phyloP scores from a whole-genome alignment of 2,113 vertebrate species.

The Thymallus thymallus region DNA sequence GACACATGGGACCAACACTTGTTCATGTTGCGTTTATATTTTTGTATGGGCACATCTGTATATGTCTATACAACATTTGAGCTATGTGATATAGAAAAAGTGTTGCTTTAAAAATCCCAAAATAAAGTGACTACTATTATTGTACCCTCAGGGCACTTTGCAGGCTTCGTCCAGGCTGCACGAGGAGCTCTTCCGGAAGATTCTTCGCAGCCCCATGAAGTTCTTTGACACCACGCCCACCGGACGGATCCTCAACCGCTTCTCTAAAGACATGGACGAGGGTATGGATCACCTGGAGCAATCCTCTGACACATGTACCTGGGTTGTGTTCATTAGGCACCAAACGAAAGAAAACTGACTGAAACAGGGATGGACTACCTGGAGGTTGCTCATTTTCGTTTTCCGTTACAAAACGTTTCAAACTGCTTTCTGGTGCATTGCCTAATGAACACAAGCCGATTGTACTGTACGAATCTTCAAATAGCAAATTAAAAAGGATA shows the following conservation, averaged over 20 bases:
- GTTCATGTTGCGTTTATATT: no score
- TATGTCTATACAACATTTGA: neutral
- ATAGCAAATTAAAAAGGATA: no score
- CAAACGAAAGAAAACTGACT: no score
- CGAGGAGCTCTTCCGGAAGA: conserved; percentile 84
- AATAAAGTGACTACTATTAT: neutral
- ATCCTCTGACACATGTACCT: neutral
- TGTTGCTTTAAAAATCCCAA: neutral
- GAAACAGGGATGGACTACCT: no score
- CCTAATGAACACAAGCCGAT: no score
- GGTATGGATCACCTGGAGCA: conserved; percentile 62
- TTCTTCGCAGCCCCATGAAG: conserved; percentile 93
- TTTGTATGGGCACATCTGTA: no score
- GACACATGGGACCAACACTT: no score
- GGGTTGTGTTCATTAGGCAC: no score
- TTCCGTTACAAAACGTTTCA: neutral
- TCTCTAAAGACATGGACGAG: conserved; percentile 96
- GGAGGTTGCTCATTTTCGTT: no score
- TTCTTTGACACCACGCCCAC: conserved; percentile 90
- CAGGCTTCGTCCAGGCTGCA: conserved; percentile 88
- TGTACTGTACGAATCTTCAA: no score
- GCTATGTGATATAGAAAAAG: neutral
- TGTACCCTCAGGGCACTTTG: conserved; percentile 78
- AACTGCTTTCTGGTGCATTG: neutral
- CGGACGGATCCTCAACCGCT: conserved; percentile 86